Conservation (phyloP, 2,797 vertebrate genomes). For the Meda fulgida region DNA sequence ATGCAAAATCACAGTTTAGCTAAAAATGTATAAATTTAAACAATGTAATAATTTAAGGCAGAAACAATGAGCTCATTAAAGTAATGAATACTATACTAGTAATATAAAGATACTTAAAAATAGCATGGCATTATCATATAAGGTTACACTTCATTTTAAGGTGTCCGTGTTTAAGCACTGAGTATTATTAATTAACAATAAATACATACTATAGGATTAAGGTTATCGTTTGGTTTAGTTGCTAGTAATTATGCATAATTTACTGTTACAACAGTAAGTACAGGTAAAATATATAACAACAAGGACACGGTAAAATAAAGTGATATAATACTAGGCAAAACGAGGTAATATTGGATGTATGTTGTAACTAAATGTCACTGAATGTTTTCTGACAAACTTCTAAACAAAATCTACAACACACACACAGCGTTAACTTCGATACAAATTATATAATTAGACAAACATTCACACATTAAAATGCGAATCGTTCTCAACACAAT, state of each 20-base stretch:
- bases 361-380: background rate
- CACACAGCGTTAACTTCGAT: background rate
- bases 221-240: background rate
- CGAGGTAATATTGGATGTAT: background rate
- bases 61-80: too few relatives aligned
- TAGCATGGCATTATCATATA: background rate
- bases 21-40: too few relatives aligned
- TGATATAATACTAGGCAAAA: background rate
- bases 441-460: background rate
- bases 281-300: background rate
- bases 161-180: background rate
- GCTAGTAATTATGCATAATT: background rate
- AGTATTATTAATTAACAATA: background rate
- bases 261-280: background rate
- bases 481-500: background rate
- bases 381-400: background rate
- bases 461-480: background rate
- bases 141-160: background rate
- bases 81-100: too few relatives aligned
- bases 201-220: background rate
- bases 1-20: too few relatives aligned
- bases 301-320: background rate
- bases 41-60: too few relatives aligned
- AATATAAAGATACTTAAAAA: background rate
- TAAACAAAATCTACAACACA: constrained; percentile 52